Base-by-base conservation (phyloP, 2,797 vertebrate genomes). In the Microctenopoma steveboyesi region DNA sequence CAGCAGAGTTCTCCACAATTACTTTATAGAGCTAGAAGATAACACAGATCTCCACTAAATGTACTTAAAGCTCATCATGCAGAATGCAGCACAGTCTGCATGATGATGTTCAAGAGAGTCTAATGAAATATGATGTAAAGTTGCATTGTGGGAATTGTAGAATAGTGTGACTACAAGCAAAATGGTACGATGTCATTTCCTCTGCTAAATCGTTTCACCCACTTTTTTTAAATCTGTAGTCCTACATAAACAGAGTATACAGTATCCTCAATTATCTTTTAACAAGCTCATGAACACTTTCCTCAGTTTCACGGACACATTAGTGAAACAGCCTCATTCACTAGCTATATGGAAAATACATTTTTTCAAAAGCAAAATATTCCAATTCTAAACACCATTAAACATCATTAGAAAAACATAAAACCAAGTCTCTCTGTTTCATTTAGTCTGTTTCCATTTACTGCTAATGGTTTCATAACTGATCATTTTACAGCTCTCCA, bases 381-480 rank as follows among this genome's bases (percentile, higher is more conserved):
- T 33, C 3, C 2, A 52, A 68, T 39, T 33, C 43, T n/a, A 65
- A 11, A 56, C 40, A 46, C 43, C 49, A 78, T 69, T 64, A 80
- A 47, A n/a, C 9, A 6, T 35, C 18, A 67, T 70, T 49, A 52
- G 40, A 37, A 57, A 51, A 62, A 27, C 45, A 79, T 6, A 3
- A 50, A 74, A 45, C 59, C 54, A 54, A 61, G 46, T 35, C 62
- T 57, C 10, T 55, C 51, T 68, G 67, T 53, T 43, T 11, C 74
- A 74, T 48, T 63, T 28, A 71, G 25, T 28, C 2, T 27, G 0
- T 3, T 46, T 13, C 16, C 25, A 57, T 60, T 62, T 45, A 18
- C 49, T 57, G 55, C 33, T 76, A 76, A 79, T 77, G 61, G 64
- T 40, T 69, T 53, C 48, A 67, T 40, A 76, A 74, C 58, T 6